Evolutionary conservation across 2,113 vertebrate genomes (phyloP).

Genomic region (Anser cygnoides): DNA sequence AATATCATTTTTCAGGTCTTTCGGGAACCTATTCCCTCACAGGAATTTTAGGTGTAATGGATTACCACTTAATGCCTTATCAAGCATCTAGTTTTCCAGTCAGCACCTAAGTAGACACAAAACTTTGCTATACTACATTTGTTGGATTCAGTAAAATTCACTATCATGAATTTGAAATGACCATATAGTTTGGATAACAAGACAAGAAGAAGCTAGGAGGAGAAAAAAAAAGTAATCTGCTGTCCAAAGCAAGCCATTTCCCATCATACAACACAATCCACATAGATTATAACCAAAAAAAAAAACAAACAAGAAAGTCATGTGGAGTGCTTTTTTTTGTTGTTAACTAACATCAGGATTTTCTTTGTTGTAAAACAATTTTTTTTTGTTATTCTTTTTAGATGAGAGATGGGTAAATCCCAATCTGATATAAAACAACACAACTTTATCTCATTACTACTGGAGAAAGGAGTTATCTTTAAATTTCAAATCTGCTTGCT

Average conservation of each 20-base stretch:
- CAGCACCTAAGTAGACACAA: not conserved
- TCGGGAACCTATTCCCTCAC: slow-evolving; percentile 9
- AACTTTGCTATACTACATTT: not conserved
- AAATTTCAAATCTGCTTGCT: not conserved
- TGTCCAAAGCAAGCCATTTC: not conserved
- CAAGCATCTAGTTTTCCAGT: not conserved
- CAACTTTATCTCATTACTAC: not conserved
- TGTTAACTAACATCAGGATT: not conserved
- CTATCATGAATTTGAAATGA: not conserved
- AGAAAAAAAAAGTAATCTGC: not conserved
- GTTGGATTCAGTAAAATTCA: not conserved
- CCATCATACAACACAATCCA: not conserved
- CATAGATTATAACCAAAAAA: not conserved
- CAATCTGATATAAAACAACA: not conserved
- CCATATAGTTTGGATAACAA: not conserved
- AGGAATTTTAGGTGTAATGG: slow-evolving; percentile 22
- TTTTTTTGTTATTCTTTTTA: not conserved
- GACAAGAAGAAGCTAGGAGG: not conserved
- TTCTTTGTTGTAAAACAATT: not conserved
- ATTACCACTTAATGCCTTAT: not conserved
- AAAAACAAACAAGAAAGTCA: not conserved
- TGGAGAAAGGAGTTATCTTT: not conserved
- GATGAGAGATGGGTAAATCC: not conserved
- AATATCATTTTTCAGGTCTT: slow-evolving; percentile 4
- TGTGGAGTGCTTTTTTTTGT: not conserved